phyloP scores from a whole-genome alignment of 2,113 vertebrate species.

The Gymnarchus niloticus region DNA sequence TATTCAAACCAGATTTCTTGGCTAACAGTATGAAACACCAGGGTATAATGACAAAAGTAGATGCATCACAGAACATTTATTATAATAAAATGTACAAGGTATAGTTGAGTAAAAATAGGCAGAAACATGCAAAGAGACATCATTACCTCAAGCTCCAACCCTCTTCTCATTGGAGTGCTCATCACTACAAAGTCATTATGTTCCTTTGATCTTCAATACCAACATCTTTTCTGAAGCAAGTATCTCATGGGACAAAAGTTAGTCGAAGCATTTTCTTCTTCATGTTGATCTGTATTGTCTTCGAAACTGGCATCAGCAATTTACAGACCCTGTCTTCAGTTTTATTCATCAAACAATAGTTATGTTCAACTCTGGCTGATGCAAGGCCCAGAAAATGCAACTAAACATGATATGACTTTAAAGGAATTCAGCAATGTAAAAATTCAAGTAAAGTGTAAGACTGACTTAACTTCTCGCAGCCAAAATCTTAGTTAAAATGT shows the following conservation, averaged over 20 bases:
- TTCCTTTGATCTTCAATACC: slow-evolving; percentile 18
- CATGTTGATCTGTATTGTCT: slow-evolving; percentile 52
- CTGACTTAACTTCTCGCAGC: slow-evolving; percentile 48
- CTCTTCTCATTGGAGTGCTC: slow-evolving; percentile 27
- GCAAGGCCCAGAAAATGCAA: slow-evolving; percentile 60
- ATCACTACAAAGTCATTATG: slow-evolving; percentile 33
- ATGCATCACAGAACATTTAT: slow-evolving; percentile 40
- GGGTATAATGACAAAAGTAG: too few species aligned
- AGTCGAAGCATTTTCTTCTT: slow-evolving; percentile 50
- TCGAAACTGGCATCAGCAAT: slow-evolving; percentile 60
- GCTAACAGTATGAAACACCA: too few species aligned
- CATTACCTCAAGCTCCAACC: background rate
- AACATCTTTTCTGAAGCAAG: slow-evolving; percentile 44
- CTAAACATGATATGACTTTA: slow-evolving; percentile 67
- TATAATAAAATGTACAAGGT: slow-evolving; percentile 42
- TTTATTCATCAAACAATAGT: slow-evolving; percentile 72
- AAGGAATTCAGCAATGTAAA: slow-evolving; percentile 61
- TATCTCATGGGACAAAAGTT: slow-evolving; percentile 49
- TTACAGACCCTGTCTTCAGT: slow-evolving; percentile 69
- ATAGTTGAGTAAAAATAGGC: slow-evolving; percentile 37
- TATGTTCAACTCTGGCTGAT: slow-evolving; percentile 62
- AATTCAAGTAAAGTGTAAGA: slow-evolving; percentile 53
- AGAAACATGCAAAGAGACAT: slow-evolving; percentile 24
- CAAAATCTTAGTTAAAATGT: slow-evolving; percentile 24
- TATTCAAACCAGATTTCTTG: too few species aligned